Conservation (phyloP, 2,888 invertebrate species). For the Cephus sareptanus region DNA sequence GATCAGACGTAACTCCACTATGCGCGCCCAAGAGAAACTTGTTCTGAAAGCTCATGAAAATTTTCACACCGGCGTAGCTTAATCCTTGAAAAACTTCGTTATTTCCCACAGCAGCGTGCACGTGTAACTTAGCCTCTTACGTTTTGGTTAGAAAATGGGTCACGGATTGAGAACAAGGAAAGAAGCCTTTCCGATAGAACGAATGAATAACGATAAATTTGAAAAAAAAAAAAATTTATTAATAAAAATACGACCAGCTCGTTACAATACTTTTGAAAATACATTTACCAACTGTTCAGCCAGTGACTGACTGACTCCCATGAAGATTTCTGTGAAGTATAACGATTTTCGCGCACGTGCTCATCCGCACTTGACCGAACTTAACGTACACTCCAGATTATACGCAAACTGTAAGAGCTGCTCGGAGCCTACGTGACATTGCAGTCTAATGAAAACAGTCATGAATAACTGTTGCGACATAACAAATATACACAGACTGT, state of each 20-base stretch:
- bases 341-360: slow-evolving; percentile 34
- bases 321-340: neutral
- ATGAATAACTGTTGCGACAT: slow-evolving; percentile 13
- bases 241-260: neutral
- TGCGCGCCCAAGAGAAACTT: neutral
- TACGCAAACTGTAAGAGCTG: slow-evolving; percentile 18
- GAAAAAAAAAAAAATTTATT: no score
- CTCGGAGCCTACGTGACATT: slow-evolving; percentile 31
- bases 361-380: slow-evolving; percentile 28
- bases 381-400: slow-evolving; percentile 36
- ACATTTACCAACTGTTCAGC: neutral
- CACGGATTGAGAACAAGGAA: neutral
- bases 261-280: neutral
- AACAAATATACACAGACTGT: neutral
- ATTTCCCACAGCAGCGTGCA: neutral
- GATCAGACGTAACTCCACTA: neutral
- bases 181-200: no score
- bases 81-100: neutral
- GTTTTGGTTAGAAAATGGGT: neutral
- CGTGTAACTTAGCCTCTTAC: neutral
- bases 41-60: neutral
- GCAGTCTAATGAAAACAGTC: slow-evolving; percentile 32
- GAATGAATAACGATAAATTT: neutral
- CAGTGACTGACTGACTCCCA: neutral
- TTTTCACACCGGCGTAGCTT: neutral